Percentiles rank a stretch among this genome's conserved stretches.
These are phyloP conservation scores for Mormyrus lacerda DNA, from an alignment of 2,113 vertebrate species.

Conservation along the genomic window DNA sequence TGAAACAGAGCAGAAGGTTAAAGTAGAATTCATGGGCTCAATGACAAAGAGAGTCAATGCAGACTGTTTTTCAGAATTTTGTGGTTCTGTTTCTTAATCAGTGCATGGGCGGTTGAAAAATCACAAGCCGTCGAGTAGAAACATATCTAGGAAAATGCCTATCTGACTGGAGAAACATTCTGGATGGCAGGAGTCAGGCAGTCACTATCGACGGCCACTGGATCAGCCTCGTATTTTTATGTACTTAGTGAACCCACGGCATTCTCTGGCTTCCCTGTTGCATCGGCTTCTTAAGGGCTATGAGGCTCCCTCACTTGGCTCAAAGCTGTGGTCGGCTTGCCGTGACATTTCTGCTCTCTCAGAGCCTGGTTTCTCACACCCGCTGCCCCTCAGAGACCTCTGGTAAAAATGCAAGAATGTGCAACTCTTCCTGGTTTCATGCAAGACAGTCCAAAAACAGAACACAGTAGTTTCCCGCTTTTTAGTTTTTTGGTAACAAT, in stretches of 20 bases:
- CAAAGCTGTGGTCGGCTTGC: not conserved
- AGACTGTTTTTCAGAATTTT: not conserved
- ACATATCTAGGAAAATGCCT: not conserved
- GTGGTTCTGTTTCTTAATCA: not conserved
- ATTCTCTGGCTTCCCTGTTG: not conserved
- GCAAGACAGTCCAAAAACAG: not conserved
- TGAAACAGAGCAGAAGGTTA: not conserved
- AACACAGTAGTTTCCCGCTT: not conserved
- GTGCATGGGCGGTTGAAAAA: not conserved
- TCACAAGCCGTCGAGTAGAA: too few species aligned
- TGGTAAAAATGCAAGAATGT: conserved; percentile 2
- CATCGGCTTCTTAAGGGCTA: not conserved
- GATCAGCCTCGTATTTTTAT: not conserved
- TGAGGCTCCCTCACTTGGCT: not conserved
- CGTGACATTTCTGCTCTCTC: not conserved
- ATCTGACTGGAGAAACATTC: not conserved
- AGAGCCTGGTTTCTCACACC: not conserved
- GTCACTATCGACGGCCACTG: not conserved
- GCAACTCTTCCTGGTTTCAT: not conserved
- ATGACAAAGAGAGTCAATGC: not conserved
- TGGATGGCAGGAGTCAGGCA: not conserved
- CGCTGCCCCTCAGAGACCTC: not conserved
- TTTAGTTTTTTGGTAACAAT: not conserved
- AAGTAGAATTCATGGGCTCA: not conserved
- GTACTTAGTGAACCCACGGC: not conserved